Percentiles rank a stretch among this genome's conserved stretches.
phyloP scores from a whole-genome alignment of 2,113 vertebrate species.

The Nibea coibor region DNA sequence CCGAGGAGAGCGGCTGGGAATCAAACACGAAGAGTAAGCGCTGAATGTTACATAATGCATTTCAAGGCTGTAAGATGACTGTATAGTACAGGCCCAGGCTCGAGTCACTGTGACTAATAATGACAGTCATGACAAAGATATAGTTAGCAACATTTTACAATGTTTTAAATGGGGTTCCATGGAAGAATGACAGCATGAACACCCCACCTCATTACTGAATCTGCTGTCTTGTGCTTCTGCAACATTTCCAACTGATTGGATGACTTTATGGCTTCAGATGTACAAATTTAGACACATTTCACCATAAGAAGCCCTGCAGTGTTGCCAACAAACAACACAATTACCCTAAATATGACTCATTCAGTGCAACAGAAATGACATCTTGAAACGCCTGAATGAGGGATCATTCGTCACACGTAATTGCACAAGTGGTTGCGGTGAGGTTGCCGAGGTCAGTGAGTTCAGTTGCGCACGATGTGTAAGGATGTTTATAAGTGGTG shows the following conservation, averaged over 20 bases:
- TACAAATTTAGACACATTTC: background rate
- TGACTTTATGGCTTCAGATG: too few relatives aligned
- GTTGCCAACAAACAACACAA: background rate
- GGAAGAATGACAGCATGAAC: too few relatives aligned
- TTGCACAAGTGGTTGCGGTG: background rate
- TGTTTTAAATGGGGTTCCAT: background rate
- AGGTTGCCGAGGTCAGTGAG: background rate
- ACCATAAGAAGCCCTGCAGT: too few relatives aligned
- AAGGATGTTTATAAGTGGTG: slow-evolving; percentile 27
- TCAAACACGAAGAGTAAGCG: slow-evolving; percentile 91
- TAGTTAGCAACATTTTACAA: background rate
- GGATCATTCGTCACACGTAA: background rate
- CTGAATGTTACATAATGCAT: background rate
- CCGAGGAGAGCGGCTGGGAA: slow-evolving; percentile 92
- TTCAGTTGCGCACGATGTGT: background rate
- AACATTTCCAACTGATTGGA: background rate
- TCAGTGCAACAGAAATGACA: background rate
- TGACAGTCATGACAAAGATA: background rate
- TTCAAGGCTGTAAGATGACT: background rate
- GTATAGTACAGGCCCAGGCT: too few relatives aligned
- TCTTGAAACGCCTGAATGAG: background rate
- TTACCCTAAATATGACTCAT: background rate
- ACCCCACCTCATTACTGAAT: too few relatives aligned
- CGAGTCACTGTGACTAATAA: background rate
- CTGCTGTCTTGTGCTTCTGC: background rate